Evolutionary conservation across 1,140 invertebrate species (phyloP).

Genomic region (Cephus cinctus): DNA sequence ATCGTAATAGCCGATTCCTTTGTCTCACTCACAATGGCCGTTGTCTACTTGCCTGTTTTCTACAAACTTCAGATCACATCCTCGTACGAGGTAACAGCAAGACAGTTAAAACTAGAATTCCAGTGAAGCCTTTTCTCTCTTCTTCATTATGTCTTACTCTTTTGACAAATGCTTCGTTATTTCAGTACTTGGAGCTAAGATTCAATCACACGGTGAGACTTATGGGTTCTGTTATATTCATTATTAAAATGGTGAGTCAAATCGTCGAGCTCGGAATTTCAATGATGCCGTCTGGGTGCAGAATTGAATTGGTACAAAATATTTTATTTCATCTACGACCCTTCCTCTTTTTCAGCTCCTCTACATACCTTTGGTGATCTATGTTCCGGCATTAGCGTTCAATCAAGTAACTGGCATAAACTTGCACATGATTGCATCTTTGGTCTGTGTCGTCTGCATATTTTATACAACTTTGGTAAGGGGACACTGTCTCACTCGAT

Average conservation of each 20-base stretch:
- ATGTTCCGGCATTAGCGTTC: constrained; percentile 86
- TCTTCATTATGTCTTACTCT: constrained; percentile 1
- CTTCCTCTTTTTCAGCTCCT: constrained; percentile 52
- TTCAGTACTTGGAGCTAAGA: constrained; percentile 72
- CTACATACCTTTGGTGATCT: constrained; percentile 88
- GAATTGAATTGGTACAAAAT: neutral
- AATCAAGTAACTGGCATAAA: constrained; percentile 80
- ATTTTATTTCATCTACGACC: neutral
- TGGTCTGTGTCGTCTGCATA: constrained; percentile 75
- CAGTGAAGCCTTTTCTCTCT: neutral
- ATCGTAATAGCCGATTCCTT: constrained; percentile 68
- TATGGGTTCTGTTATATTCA: constrained; percentile 66
- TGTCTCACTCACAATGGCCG: constrained; percentile 70
- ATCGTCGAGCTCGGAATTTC: neutral
- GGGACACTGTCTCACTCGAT: constrained; percentile 11
- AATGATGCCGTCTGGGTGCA: neutral
- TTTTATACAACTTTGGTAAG: constrained; percentile 81
- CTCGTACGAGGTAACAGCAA: constrained; percentile 74
- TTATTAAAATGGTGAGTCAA: constrained; percentile 59
- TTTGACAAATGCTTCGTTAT: constrained; percentile 8
- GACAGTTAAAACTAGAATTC: constrained; percentile 20
- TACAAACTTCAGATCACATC: constrained; percentile 80
- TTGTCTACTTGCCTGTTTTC: constrained; percentile 83
- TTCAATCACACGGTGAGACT: constrained; percentile 66
- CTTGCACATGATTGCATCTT: constrained; percentile 67